Conservation (phyloP, 2,113 vertebrate genomes). For the Sceloporus undulatus region DNA sequence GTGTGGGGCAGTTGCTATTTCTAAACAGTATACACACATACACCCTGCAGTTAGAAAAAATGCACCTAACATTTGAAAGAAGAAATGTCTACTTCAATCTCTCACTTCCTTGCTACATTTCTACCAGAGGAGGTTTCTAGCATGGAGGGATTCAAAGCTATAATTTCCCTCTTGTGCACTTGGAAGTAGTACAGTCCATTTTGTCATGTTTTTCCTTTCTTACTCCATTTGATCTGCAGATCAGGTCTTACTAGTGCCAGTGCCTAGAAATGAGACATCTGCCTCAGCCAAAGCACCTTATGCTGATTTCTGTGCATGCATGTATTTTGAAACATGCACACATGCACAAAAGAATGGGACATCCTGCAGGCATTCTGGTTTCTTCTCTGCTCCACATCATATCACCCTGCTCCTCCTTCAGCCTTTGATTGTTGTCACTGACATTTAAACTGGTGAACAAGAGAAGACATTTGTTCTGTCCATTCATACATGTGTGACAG, state of each 20-base stretch:
- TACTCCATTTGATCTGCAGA: not conserved
- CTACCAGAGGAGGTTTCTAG: not conserved
- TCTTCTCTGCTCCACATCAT: not conserved
- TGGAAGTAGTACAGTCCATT: not conserved
- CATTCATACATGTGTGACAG: not conserved
- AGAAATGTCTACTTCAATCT: not conserved
- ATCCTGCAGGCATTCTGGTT: not conserved
- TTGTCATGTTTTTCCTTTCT: not conserved
- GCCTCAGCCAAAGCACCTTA: not conserved
- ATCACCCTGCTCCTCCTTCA: not conserved
- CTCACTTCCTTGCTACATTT: not conserved
- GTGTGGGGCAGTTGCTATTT: not conserved
- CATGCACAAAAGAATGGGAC: not conserved
- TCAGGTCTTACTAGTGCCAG: not conserved
- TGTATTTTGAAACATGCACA: not conserved
- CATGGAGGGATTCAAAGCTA: not conserved
- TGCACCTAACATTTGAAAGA: not conserved
- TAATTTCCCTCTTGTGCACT: not conserved
- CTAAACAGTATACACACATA: too few relatives aligned
- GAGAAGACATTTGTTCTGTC: not conserved
- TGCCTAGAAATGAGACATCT: not conserved
- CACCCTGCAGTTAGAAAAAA: not conserved
- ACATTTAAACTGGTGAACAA: not conserved
- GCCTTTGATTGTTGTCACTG: not conserved
- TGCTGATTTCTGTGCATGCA: not conserved